These are phyloP conservation scores for Alloplasta piceator DNA, from an alignment of 2,888 invertebrate genomes.

Conservation along the genomic window DNA sequence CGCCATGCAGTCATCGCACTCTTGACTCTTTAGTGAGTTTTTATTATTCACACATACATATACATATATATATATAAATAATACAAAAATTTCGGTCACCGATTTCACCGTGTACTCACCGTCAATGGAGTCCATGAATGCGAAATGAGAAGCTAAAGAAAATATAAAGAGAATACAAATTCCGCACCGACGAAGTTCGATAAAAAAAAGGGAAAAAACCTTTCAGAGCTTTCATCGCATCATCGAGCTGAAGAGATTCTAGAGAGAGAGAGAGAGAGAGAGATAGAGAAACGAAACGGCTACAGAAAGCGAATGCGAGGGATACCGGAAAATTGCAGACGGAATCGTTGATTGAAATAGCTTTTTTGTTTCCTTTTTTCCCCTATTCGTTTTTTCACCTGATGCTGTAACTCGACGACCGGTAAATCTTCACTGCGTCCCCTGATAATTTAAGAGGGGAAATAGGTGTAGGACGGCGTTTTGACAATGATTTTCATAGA, in stretches of 20 bases:
- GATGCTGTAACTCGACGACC: constrained; percentile 11
- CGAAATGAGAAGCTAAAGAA: constrained; percentile 36
- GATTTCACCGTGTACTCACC: too few species aligned
- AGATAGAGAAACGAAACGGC: constrained; percentile 19
- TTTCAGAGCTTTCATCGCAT: constrained; percentile 37
- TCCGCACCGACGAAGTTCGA: constrained; percentile 47
- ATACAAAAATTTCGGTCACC: too few species aligned
- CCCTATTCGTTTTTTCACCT: background rate
- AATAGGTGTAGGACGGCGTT: too few species aligned
- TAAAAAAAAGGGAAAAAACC: constrained; percentile 33
- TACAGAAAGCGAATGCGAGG: constrained; percentile 40
- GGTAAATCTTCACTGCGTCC: constrained; percentile 19
- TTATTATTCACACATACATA: background rate
- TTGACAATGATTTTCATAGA: too few species aligned
- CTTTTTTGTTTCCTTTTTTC: constrained; percentile 11
- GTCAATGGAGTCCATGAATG: constrained; percentile 9
- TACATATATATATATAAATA: background rate
- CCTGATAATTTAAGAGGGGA: constrained; percentile 37
- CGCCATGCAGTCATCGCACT: constrained; percentile 16
- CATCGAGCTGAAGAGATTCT: constrained; percentile 27
- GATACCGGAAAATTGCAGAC: constrained; percentile 52
- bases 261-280: constrained; percentile 12
- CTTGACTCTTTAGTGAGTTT: constrained; percentile 24
- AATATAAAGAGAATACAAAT: constrained; percentile 50
- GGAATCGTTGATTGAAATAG: constrained; percentile 54